Evolutionary conservation across 2,113 vertebrate species (phyloP), one percentile per base, ranked within the genome.

Genomic region (Cervus canadensis): DNA sequence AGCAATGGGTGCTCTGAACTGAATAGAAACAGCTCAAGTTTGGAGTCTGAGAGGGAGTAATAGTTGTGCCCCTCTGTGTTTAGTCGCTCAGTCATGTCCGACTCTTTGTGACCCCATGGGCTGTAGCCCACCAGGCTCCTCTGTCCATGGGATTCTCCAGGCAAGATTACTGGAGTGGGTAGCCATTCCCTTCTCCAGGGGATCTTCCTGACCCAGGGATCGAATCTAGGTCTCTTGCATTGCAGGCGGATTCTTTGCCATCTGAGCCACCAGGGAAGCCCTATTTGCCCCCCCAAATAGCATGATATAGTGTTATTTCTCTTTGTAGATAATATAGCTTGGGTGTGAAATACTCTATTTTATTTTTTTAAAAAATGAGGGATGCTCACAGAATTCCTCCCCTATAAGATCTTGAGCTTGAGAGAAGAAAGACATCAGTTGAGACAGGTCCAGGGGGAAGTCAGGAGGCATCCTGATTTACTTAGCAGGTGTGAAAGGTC

Each of bases 351-450:
- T 28, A 28, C 10, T 93, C 28, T 12, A 15, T 8, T 36, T 67
- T 10, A 9, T 8, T 33, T 36, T 45, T 45, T 45, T 7, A 57
- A 59, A 26, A 28, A 89, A 56, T n/a, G 19, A 93, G 43, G 74
- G 87, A 50, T 82, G 59, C 62, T 91, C 4, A 0, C 40, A 89
- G 95, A 97, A 97, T 94, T 97, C 84, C 54, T 93, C 90, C 64
- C 67, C 56, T 50, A 43, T 64, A 95, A 93, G 95, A 93, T 83
- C 43, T 30, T 4, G 3, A 50, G 50, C 50, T 82, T 25, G 45
- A 40, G 52, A 88, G 7, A 64, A 62, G 82, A 85, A 91, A 40
- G 56, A 71, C 16, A 8, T 94, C 45, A 40, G 84, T 6, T 25
- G 62, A 43, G 60, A 93, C 1, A 28, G 11, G 36, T 17, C 40